Evolutionary conservation across 2,888 invertebrate species (phyloP).

Genomic region (Melanostoma scalare): DNA sequence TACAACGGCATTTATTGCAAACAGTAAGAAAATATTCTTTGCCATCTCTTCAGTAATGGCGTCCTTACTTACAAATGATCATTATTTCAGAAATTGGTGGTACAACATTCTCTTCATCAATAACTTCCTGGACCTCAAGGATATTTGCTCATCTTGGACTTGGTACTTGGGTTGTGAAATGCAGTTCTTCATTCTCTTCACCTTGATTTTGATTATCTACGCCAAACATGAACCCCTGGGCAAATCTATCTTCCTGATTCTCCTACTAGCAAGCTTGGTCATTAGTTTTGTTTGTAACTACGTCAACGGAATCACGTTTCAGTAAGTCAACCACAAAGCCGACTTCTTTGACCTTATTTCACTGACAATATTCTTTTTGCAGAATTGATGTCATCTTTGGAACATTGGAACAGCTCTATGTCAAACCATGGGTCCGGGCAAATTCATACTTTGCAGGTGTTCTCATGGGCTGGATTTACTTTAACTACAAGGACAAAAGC

Average conservation of each 20-base stretch:
- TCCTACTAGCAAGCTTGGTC: slow-evolving; percentile 73
- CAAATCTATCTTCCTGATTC: slow-evolving; percentile 74
- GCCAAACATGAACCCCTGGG: slow-evolving; percentile 75
- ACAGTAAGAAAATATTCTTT: slow-evolving; percentile 71
- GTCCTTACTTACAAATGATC: neutral
- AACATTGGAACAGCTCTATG: slow-evolving; percentile 77
- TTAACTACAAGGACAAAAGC: slow-evolving; percentile 51
- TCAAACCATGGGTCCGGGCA: slow-evolving; percentile 78
- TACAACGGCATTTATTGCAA: slow-evolving; percentile 77
- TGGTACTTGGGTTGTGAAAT: slow-evolving; percentile 79
- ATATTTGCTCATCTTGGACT: slow-evolving; percentile 77
- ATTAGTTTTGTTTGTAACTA: slow-evolving; percentile 76
- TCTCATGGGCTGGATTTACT: slow-evolving; percentile 76
- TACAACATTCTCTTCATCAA: slow-evolving; percentile 77
- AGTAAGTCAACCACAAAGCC: slow-evolving; percentile 75
- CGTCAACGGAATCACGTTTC: slow-evolving; percentile 76
- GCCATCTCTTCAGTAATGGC: neutral
- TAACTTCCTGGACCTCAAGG: slow-evolving; percentile 76
- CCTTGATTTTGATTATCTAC: slow-evolving; percentile 75
- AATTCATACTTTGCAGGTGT: slow-evolving; percentile 78
- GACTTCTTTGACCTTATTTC: neutral
- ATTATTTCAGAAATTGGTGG: slow-evolving; percentile 76
- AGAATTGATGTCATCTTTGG: slow-evolving; percentile 77
- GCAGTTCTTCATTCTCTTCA: slow-evolving; percentile 76
- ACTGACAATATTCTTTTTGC: slow-evolving; percentile 35